Base-by-base conservation (phyloP, 2,113 vertebrate species). In the Gadus macrocephalus region DNA sequence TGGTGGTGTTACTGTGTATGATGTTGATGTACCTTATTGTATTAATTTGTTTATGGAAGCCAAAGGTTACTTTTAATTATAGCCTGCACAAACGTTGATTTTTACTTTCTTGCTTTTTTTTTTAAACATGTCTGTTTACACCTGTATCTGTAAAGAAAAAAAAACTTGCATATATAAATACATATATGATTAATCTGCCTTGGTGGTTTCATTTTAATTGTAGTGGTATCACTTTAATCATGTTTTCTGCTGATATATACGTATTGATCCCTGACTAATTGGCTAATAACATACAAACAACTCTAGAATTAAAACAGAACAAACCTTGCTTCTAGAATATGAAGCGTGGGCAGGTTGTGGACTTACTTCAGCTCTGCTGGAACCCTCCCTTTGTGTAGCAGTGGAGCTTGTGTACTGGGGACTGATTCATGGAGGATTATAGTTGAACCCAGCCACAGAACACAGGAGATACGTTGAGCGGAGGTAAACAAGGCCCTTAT, bases 81-180 rank as follows among this genome's bases (percentile, higher is more conserved):
- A 69, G 72, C 27, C 78, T 89, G 83, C 83, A 92, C 85, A 90
- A 63, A 82, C 83, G 62, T 83, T 83, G 66, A 84, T 86, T 89
- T 91, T 76, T 82, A 86, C 78, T 83, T 86, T 80, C 70, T 78
- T 78, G 63, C 82, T 70, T 80, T 68, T 53, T 75, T 68, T 72
- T 75, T 77, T 73, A 87, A 85, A 87, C 72, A 71, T 86, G 82
- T 88, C 75, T 87, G 91, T 93, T 92, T 91, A 93, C 89, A 90
- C 81, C 78, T 90, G 89, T 92, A 91, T 86, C 88, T 89, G 80
- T 9, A 49, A 49, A 91, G 2, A 25, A 25, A 25, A 88, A 83
- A 84, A 83, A 87, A 89, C 85, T 91, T 89, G 81, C 90, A 87
- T 88, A 89, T 91, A 91, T 89, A 91, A 90, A 92, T 89, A 88